phyloP scores from a whole-genome alignment of 1,140 invertebrate genomes.

The Danaus melanippus region DNA sequence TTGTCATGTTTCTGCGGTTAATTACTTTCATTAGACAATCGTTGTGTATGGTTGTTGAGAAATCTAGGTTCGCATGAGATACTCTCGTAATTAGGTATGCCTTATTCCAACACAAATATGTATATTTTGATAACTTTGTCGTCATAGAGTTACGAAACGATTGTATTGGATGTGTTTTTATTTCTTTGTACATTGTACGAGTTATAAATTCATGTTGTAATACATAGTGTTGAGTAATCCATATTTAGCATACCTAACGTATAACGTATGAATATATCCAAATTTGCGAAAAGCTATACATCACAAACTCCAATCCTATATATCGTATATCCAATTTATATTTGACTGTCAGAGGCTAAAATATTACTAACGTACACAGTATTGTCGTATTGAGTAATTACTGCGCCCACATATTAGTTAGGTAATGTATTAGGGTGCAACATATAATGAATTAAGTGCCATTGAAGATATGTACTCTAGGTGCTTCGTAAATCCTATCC shows the following conservation, averaged over 20 bases:
- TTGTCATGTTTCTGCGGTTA: slow-evolving; percentile 65
- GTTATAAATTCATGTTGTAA: too few species aligned
- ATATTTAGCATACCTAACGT: too few species aligned
- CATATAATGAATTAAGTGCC: too few species aligned
- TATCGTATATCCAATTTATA: slow-evolving; percentile 15
- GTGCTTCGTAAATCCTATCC: too few species aligned
- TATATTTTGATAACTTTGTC: too few species aligned
- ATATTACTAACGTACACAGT: slow-evolving; percentile 18
- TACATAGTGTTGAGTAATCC: too few species aligned
- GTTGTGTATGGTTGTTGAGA: slow-evolving; percentile 19
- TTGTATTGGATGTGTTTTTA: too few species aligned
- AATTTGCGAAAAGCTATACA: slow-evolving; percentile 6
- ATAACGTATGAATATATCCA: too few species aligned
- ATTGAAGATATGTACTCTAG: too few species aligned
- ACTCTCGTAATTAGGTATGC: background rate
- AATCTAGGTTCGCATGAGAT: slow-evolving; percentile 13
- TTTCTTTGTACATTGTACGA: too few species aligned
- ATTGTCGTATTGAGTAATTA: slow-evolving; percentile 28
- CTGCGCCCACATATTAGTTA: slow-evolving; percentile 19
- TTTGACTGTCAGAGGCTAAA: slow-evolving; percentile 21
- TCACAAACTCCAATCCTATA: slow-evolving; percentile 11
- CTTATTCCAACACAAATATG: too few species aligned
- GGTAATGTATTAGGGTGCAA: slow-evolving; percentile 16
- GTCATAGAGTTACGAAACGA: too few species aligned
- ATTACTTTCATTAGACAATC: slow-evolving; percentile 72